Percentiles rank a stretch among this genome's conserved stretches.
These are phyloP conservation scores for Rachycentron canadum DNA, from an alignment of 2,797 vertebrate species.

Conservation along the genomic window DNA sequence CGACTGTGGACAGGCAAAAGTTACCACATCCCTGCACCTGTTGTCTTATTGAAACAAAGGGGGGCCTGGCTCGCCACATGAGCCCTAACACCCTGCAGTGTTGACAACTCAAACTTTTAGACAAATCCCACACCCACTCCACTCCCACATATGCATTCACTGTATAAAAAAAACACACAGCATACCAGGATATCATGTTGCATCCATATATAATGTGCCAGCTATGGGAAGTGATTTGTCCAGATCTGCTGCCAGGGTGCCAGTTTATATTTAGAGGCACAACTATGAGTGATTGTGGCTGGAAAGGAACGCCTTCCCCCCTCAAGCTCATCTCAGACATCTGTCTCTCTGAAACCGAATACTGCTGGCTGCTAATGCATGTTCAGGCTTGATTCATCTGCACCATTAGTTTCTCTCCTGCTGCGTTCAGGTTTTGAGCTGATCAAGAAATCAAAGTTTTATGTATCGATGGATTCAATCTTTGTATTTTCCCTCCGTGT, in stretches of 20 bases:
- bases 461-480: not conserved
- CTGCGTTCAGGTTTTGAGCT: conserved; percentile 13
- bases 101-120: conserved; percentile 37
- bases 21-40: conserved; percentile 78
- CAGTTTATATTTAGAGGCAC: conserved; percentile 73
- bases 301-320: conserved; percentile 40
- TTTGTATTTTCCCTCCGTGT: not conserved
- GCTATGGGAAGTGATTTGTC: conserved; percentile 47
- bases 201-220: conserved; percentile 42
- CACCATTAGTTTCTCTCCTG: conserved; percentile 58
- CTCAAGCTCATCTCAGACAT: conserved; percentile 57
- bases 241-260: conserved; percentile 55
- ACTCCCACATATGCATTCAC: conserved; percentile 30
- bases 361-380: conserved; percentile 63
- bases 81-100: conserved; percentile 9
- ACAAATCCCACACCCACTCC: not conserved
- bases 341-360: conserved; percentile 76
- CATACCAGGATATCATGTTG: conserved; percentile 45
- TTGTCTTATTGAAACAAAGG: conserved; percentile 49
- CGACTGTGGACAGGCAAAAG: conserved; percentile 47
- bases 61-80: conserved; percentile 14
- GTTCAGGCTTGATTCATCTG: conserved; percentile 63
- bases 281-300: conserved; percentile 71
- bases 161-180: conserved; percentile 15
- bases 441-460: conserved; percentile 25